Evolutionary conservation across 2,797 vertebrate genomes (phyloP).

Genomic region (Oreochromis mossambicus): DNA sequence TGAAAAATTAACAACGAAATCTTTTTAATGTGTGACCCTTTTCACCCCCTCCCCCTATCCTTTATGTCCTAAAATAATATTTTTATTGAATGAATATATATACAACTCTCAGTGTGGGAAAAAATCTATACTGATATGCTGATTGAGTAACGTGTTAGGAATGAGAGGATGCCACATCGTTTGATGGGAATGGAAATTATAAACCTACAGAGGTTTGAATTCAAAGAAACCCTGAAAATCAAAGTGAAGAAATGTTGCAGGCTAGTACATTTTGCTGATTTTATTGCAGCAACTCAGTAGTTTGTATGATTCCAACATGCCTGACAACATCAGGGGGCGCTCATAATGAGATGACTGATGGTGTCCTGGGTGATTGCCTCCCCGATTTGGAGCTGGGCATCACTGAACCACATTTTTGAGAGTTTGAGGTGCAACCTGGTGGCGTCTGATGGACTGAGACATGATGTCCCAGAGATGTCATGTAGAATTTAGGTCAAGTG

Average conservation of each 20-base stretch:
- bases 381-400: not conserved
- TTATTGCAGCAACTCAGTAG: not conserved
- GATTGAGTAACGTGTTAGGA: rapidly evolving
- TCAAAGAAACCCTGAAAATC: not conserved
- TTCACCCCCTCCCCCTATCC: not conserved
- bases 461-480: not conserved
- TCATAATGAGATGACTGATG: not conserved
- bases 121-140: not conserved
- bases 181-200: not conserved
- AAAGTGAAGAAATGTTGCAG: not conserved
- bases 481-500: not conserved
- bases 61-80: not conserved
- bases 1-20: not conserved
- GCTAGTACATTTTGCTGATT: not conserved
- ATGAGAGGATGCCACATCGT: not conserved
- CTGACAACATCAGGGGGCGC: not conserved
- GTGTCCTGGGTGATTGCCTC: not conserved
- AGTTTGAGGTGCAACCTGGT: not conserved
- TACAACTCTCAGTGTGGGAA: not conserved
- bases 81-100: not conserved
- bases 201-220: not conserved
- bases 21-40: not conserved
- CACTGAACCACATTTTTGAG: not conserved
- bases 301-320: not conserved
- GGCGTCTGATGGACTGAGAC: not conserved